Percentiles rank a stretch among this genome's conserved stretches.
Evolutionary conservation across 2,888 invertebrate species (phyloP).

Genomic region (Sphinx pinastri): DNA sequence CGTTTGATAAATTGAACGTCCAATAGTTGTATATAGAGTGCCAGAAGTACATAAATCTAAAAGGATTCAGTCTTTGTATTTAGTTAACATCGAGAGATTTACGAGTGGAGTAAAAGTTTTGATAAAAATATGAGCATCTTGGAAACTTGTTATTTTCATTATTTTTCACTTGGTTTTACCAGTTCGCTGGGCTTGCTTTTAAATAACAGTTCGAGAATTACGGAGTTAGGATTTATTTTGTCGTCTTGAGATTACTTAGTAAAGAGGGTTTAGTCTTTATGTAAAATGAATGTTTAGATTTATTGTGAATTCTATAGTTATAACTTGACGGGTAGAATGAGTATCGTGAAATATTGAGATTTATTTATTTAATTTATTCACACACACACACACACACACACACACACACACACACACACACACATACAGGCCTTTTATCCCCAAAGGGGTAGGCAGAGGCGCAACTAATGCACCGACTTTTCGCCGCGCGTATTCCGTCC

Average conservation of each 20-base stretch:
- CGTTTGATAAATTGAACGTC: conserved; percentile 45
- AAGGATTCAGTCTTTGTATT: conserved; percentile 35
- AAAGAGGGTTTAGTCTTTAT: neutral
- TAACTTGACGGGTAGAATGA: too few species aligned
- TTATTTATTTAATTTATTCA: too few species aligned
- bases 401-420: too few species aligned
- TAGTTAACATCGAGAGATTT: conserved; percentile 31
- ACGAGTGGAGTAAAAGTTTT: conserved; percentile 31
- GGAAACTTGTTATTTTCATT: conserved; percentile 28
- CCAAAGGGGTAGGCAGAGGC: too few species aligned
- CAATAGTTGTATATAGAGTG: conserved; percentile 36
- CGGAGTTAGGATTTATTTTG: conserved; percentile 10
- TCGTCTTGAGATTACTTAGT: neutral
- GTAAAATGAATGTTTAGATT: neutral
- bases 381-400: too few species aligned
- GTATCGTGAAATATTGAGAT: too few species aligned
- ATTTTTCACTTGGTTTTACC: conserved; percentile 21
- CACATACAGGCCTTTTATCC: too few species aligned
- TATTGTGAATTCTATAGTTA: too few species aligned
- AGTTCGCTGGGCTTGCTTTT: neutral
- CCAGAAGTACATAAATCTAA: conserved; percentile 35
- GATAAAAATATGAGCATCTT: conserved; percentile 29
- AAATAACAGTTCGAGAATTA: neutral
- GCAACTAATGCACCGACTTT: too few species aligned
- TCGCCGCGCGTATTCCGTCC: too few species aligned